Base-by-base conservation (phyloP, 2,888 invertebrate species). In the Ophioninae sp. region DNA sequence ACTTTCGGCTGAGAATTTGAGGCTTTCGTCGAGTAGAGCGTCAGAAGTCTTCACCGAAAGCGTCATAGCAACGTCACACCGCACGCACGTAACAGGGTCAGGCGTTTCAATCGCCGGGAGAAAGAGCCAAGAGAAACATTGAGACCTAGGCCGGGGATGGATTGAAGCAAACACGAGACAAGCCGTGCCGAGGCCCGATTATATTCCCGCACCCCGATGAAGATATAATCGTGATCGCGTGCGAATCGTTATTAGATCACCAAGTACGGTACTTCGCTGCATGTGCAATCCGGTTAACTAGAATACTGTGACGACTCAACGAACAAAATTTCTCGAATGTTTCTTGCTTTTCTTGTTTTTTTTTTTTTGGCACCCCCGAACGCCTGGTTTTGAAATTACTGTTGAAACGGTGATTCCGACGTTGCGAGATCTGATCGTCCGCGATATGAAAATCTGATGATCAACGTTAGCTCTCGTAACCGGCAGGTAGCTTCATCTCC, bases 221-320 rank as follows among this genome's bases (percentile, higher is more conserved):
- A 91, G 91, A 90, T 90, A 87, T 90, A 90, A 91, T 91, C 90
- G 87, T 81, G 87, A 87, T 91, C 87, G 91, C 91, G 91, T 92
- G 90, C 87, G 81, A 80, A 82, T 87, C 84, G 89, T 91, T 91
- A 90, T 91, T 91, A 90, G 89, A 90, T 90, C 89, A 89, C 17
- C 17, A 90, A 91, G 88, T 91, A 91, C 86, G 88, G 88, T 88
- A 77, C 80, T 84, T 83, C 73, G 59, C 61, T 50, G 82, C 59
- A 78, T 80, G 80, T 39, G 86, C 1, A 56, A 69, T 86, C 82
- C 82, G 88, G 89, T 88, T 91, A 90, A 91, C 89, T 89, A 88
- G 89, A 13, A 88, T 90, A 89, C 84, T 87, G 62, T 74, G 21
- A 59, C 62, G 61, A 37, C 17, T 20, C 39, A 17, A 75, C 74